Conservation (phyloP, 2,797 vertebrate genomes). For the Clarias laeviceps region DNA sequence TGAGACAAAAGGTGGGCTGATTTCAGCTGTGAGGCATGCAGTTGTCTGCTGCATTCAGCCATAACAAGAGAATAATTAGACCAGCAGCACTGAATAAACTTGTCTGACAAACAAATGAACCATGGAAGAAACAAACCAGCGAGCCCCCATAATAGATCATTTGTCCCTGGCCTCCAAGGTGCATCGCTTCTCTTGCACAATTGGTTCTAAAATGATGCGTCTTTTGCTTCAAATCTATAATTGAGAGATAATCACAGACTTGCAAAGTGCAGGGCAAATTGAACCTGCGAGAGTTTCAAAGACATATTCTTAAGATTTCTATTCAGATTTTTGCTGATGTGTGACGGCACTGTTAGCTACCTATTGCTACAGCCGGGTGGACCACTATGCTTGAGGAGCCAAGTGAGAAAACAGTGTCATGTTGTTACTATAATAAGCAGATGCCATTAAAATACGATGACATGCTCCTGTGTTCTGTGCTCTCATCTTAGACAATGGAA, state of each 20-base stretch:
- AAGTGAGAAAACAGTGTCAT: constrained; percentile 18
- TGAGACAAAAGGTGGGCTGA: constrained; percentile 47
- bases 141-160: constrained; percentile 48
- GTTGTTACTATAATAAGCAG: constrained; percentile 14
- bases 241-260: constrained; percentile 35
- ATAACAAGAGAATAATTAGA: constrained; percentile 61
- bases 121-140: constrained; percentile 50
- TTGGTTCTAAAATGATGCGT: constrained; percentile 41
- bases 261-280: constrained; percentile 17
- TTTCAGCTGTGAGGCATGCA: constrained; percentile 44
- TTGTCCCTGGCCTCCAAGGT: constrained; percentile 54
- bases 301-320: constrained; percentile 9
- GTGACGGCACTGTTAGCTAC: constrained; percentile 16
- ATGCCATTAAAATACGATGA: neutral
- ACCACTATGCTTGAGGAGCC: constrained; percentile 4
- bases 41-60: constrained; percentile 52
- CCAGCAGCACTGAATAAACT: constrained; percentile 54
- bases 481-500: constrained; percentile 33
- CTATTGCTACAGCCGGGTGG: constrained; percentile 16
- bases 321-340: constrained; percentile 5
- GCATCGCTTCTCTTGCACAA: constrained; percentile 47
- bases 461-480: constrained; percentile 25
- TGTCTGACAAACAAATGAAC: constrained; percentile 56
- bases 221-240: constrained; percentile 50
- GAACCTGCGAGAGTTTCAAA: constrained; percentile 23